Conservation (phyloP, 2,888 invertebrate species). For the Drosophila mettleri region DNA sequence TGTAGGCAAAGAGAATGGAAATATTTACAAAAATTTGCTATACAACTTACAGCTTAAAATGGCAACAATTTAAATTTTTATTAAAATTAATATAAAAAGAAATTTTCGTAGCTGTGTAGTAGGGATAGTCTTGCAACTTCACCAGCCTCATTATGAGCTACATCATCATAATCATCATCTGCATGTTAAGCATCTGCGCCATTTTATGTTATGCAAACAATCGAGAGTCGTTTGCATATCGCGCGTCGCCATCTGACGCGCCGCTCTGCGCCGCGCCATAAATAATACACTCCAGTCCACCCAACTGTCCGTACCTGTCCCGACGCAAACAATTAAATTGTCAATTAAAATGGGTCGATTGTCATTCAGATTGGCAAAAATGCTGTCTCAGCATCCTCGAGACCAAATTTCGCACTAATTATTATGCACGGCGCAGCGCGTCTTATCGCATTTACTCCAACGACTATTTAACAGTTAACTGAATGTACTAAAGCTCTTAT, state of each 20-base stretch:
- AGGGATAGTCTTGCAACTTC: too few relatives aligned
- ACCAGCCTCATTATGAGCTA: neutral
- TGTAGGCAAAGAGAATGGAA: too few relatives aligned
- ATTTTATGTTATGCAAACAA: conserved; percentile 41
- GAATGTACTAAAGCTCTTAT: neutral
- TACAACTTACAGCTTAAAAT: too few relatives aligned
- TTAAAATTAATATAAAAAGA: neutral
- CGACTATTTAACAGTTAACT: conserved; percentile 18
- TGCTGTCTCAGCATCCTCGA: neutral
- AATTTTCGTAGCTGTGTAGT: neutral
- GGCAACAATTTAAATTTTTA: neutral
- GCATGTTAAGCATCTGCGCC: neutral
- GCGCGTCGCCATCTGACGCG: conserved; percentile 31
- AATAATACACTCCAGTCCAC: conserved; percentile 11
- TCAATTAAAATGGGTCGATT: conserved; percentile 40
- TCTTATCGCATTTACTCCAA: conserved; percentile 18
- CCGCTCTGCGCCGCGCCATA: conserved; percentile 10
- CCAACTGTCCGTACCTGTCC: conserved; percentile 5
- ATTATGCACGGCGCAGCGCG: conserved; percentile 19
- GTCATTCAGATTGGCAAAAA: conserved; percentile 7
- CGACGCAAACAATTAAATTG: conserved; percentile 58
- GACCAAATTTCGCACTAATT: conserved; percentile 3
- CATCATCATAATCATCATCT: neutral
- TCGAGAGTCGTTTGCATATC: conserved; percentile 50
- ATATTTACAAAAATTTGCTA: neutral